Base-by-base conservation (phyloP, 2,888 invertebrate species). In the Melieria picta region DNA sequence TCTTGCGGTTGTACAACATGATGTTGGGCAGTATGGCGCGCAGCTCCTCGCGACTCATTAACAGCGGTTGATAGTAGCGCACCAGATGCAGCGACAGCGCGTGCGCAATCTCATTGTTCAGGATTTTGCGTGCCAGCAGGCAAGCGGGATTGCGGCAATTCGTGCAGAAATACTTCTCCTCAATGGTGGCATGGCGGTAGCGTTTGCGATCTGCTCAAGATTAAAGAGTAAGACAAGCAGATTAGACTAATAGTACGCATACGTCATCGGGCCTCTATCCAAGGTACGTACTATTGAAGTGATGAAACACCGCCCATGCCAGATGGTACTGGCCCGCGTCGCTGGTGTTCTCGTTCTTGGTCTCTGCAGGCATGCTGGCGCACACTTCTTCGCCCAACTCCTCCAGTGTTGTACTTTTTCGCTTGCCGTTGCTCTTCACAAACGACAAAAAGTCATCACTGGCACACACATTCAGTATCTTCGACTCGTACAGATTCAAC, bases 231-330 rank as follows among this genome's bases (percentile, higher is more conserved):
- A 42, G n/a, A 30, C 11, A 57, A 55, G 5, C 50, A 30, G 45
- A 46, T 5, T 30, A 45, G 9, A 7, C 13, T 11, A 16, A 5
- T 57, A 52, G 43, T 1, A 65, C 52, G 46, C 16, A 10, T 42
- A n/a, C 46, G 11, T 11, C 10, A 16, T 42, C 10, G 55, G 1
- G 7, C 9, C 5, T 7, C 46, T 43, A 60, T 57, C 13, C n/a
- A 45, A 7, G 56, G 13, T 47, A 70, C 75, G 74, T 77, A 84
- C 83, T 80, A 76, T 80, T 80, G 65, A 87, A 75, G 79, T 87
- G 86, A 66, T 84, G 84, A 69, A 87, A 87, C 30, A 87, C 85
- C 30, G 85, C 86, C 87, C 87, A 87, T 66, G 86, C 83, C 55
- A 87, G 79, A 74, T 87, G 87, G 77, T 87, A 87, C 10, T 66